These are phyloP conservation scores for Acanthurus leucopareius DNA, from an alignment of 2,797 vertebrate species.

Conservation along the genomic window DNA sequence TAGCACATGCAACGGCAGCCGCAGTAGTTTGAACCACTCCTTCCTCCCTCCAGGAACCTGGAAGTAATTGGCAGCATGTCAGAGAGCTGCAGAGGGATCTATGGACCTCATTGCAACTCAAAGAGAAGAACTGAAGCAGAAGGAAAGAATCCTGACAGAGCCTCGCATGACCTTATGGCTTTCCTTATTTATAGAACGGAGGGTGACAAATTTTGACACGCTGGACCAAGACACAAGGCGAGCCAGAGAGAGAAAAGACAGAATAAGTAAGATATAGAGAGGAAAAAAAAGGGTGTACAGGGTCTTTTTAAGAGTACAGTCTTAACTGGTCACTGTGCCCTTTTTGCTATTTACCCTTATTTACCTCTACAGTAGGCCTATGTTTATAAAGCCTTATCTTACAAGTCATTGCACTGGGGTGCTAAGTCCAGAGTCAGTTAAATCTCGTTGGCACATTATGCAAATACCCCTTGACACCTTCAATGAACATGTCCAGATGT, in stretches of 20 bases:
- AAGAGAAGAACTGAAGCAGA: slow-evolving; percentile 50
- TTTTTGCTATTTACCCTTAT: background rate
- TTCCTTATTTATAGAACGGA: slow-evolving; percentile 67
- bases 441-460: background rate
- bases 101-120: slow-evolving; percentile 37
- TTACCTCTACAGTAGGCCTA: background rate
- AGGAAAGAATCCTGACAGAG: slow-evolving; percentile 50
- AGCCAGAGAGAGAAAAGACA: background rate
- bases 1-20: slow-evolving; percentile 32
- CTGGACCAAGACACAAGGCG: background rate
- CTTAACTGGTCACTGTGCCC: background rate
- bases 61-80: slow-evolving; percentile 61
- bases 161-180: slow-evolving; percentile 49
- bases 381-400: background rate
- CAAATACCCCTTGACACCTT: background rate
- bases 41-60: slow-evolving; percentile 54
- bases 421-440: background rate
- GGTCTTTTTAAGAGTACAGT: background rate
- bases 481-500: background rate
- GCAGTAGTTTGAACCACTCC: slow-evolving; percentile 24
- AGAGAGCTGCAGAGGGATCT: slow-evolving; percentile 32
- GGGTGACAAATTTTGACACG: slow-evolving; percentile 17
- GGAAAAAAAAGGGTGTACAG: background rate
- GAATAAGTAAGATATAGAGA: background rate
- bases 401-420: background rate